A percentile compares a stretch with the other conserved stretches of the same genome.
Conservation (phyloP, 2,888 invertebrate genomes). For the Eucriotettix oculatus region DNA sequence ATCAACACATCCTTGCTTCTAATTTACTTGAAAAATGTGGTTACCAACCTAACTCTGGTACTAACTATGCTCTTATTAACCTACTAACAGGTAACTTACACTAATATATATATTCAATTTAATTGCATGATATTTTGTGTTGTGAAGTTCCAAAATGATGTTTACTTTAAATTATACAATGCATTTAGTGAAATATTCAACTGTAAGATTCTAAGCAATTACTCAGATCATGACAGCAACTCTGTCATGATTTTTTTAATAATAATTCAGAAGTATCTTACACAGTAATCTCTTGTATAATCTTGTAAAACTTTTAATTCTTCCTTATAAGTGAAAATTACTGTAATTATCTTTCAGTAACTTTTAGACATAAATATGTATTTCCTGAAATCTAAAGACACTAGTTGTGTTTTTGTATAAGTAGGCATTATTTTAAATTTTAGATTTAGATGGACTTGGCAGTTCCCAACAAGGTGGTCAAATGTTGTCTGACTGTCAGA, state of each 20-base stretch:
- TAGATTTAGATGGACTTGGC: slow-evolving; percentile 71
- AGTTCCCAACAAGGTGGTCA: slow-evolving; percentile 48
- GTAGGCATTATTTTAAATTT: slow-evolving; percentile 15
- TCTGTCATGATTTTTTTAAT: too few relatives aligned
- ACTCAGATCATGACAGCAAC: too few relatives aligned
- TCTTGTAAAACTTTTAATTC: too few relatives aligned
- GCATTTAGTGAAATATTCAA: too few relatives aligned
- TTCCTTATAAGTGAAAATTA: too few relatives aligned
- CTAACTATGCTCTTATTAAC: slow-evolving; percentile 49
- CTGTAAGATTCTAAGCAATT: too few relatives aligned
- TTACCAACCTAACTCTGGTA: slow-evolving; percentile 31
- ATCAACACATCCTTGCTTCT: slow-evolving; percentile 64
- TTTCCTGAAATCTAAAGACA: not conserved
- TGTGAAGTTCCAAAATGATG: too few relatives aligned
- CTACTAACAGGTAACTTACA: slow-evolving; percentile 48
- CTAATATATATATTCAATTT: not conserved
- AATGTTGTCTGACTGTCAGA: slow-evolving; percentile 73
- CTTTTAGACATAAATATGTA: too few relatives aligned
- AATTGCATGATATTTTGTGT: not conserved
- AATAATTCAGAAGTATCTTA: too few relatives aligned
- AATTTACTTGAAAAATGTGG: slow-evolving; percentile 55
- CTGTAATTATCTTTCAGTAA: too few relatives aligned
- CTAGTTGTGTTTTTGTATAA: not conserved
- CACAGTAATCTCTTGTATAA: too few relatives aligned
- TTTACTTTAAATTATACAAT: too few relatives aligned